These are phyloP conservation scores for Labeo rohita DNA, from an alignment of 2,113 vertebrate genomes.

Conservation along the genomic window DNA sequence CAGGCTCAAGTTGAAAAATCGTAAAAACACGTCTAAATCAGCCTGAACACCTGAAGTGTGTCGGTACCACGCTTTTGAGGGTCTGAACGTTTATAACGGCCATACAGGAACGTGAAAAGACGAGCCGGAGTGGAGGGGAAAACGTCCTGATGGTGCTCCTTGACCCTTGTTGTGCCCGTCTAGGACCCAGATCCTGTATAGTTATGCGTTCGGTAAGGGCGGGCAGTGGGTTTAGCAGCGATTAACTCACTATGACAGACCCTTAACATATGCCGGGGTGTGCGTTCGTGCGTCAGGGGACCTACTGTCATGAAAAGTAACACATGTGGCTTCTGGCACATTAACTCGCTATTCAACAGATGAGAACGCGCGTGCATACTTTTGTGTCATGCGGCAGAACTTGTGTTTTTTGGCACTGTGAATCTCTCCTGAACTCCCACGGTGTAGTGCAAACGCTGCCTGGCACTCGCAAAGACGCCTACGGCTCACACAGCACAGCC, in stretches of 20 bases:
- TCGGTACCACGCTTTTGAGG: constrained; percentile 16
- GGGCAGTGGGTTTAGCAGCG: constrained; percentile 10
- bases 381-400: constrained; percentile 41
- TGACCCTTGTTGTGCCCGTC: not conserved
- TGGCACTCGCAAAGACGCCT: constrained; percentile 23
- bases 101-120: not conserved
- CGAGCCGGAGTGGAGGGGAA: not conserved
- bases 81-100: not conserved
- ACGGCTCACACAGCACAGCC: constrained; percentile 32
- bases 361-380: constrained; percentile 13
- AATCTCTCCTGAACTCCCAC: constrained; percentile 42
- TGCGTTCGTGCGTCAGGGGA: constrained; percentile 22
- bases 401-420: constrained; percentile 57
- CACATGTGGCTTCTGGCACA: constrained; percentile 34
- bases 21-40: constrained; percentile 46
- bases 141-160: constrained; percentile 23
- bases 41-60: constrained; percentile 37
- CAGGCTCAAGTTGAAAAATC: constrained; percentile 67
- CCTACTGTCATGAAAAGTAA: constrained; percentile 35
- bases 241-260: constrained; percentile 36
- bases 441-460: constrained; percentile 8
- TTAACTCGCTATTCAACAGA: constrained; percentile 40
- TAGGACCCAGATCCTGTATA: constrained; percentile 26
- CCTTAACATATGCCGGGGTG: constrained; percentile 34
- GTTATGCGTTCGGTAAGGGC: constrained; percentile 10